Percentiles rank a stretch among this genome's conserved stretches.
These are phyloP conservation scores for Napeogenes inachia DNA, from an alignment of 2,888 invertebrate genomes.

Conservation along the genomic window DNA sequence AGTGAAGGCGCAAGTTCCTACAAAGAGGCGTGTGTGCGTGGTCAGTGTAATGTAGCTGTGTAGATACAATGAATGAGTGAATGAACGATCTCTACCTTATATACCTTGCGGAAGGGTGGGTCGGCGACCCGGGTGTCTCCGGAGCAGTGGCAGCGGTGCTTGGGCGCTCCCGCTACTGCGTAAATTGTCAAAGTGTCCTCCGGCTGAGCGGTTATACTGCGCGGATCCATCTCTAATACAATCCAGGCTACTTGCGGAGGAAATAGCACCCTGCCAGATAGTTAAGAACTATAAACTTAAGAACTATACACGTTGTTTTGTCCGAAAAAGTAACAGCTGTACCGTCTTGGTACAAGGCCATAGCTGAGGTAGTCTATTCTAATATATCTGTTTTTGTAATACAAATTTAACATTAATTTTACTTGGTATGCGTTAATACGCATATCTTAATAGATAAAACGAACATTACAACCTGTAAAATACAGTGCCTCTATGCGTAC, in stretches of 20 bases:
- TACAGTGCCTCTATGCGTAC: too few relatives aligned
- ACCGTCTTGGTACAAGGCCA: neutral
- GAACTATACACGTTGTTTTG: neutral
- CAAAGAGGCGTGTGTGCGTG: conserved; percentile 11
- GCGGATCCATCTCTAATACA: conserved; percentile 94
- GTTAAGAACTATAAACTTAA: neutral
- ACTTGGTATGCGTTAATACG: too few relatives aligned
- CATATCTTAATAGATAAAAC: too few relatives aligned
- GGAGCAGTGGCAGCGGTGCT: conserved; percentile 56
- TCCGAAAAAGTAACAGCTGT: neutral
- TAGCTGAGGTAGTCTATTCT: neutral
- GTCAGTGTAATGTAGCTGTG: conserved; percentile 13
- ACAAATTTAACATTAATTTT: too few relatives aligned
- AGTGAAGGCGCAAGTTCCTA: conserved; percentile 20
- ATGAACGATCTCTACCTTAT: conserved; percentile 55
- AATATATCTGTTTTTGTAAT: neutral
- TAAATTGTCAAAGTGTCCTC: conserved; percentile 90
- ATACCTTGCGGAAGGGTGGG: conserved; percentile 69
- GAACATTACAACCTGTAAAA: too few relatives aligned
- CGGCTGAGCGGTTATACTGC: conserved; percentile 93
- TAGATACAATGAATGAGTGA: conserved; percentile 33
- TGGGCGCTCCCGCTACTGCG: conserved; percentile 61
- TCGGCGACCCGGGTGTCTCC: conserved; percentile 47
- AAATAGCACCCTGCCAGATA: conserved; percentile 84
- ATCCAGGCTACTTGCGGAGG: conserved; percentile 94